Percentiles rank a stretch among this genome's conserved stretches.
phyloP scores from a whole-genome alignment of 1,140 invertebrate genomes.

The Linepithema humile region DNA sequence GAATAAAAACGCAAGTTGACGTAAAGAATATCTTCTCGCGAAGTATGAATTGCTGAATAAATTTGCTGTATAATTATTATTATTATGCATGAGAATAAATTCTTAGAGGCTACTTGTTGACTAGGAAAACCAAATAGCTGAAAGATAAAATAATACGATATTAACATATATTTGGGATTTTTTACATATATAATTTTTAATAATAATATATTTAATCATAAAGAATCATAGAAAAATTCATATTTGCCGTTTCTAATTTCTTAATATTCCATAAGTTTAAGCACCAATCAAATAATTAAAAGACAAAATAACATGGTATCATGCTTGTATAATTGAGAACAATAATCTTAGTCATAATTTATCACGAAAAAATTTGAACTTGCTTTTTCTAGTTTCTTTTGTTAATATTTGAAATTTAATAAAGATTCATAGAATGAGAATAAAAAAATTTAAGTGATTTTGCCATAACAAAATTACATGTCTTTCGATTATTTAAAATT shows the following conservation, averaged over 20 bases:
- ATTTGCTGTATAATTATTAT: not conserved
- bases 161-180: not conserved
- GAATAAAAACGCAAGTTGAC: not conserved
- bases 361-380: too few species aligned
- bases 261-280: not conserved
- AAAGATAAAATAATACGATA: not conserved
- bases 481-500: too few species aligned
- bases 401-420: too few species aligned
- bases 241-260: not conserved
- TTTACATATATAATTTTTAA: not conserved
- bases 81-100: not conserved
- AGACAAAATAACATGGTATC: too few species aligned
- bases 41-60: not conserved
- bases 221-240: not conserved
- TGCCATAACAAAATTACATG: too few species aligned
- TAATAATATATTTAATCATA: not conserved
- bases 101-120: not conserved
- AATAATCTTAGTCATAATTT: too few species aligned
- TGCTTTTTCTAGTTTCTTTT: too few species aligned
- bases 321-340: too few species aligned
- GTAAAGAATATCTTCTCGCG: not conserved
- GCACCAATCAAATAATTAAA: too few species aligned
- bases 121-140: not conserved
- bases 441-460: too few species aligned
- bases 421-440: too few species aligned